Base-by-base conservation (phyloP, 2,888 invertebrate genomes). In the Osedax fenrisi region DNA sequence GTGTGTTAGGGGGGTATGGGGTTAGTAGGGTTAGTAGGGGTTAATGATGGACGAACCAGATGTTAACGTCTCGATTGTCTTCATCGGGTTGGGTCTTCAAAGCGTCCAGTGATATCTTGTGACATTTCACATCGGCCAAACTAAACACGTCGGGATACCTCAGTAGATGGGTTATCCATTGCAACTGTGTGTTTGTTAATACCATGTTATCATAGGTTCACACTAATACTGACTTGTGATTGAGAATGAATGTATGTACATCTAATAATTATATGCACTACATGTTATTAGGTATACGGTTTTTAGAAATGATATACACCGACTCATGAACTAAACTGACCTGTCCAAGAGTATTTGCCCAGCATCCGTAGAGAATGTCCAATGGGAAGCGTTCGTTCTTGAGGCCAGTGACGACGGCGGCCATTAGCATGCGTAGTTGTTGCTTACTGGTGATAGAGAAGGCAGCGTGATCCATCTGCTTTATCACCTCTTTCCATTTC, bases 71-170 rank as follows among this genome's bases (percentile, higher is more conserved):
- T 84, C 94, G 92, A 83, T 92, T 93, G 80, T 95, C 94, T 25
- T 90, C 90, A 86, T 97, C 97, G 0, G 96, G 96, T 3, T 92
- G 90, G 13, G 92, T 90, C 86, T 98, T 98, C 59, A 97, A 85
- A 78, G 92, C 89, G 80, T 95, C 94, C 66, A 92, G 90, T 1
- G 90, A 88, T 1, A 95, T 92, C 1, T 91, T 89, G 80, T 90
- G 90, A 83, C 90, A 93, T 0, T 92, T 90, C 84, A 91, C 90
- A 83, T 96, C 95, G 27, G 92, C 91, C 83, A 98, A 91, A 82
- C 92, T 92, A 85, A 97, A 94, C 78, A 97, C 88, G 83, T 97
- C 97, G 0, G 92, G 89, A 85, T 91, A 89, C 83, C 93, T 93
- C 26, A 97, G 85, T 78, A 94, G 90, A 79, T 90, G 90, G 77